Percentiles rank a stretch among this genome's conserved stretches.
Evolutionary conservation across 2,888 invertebrate genomes (phyloP).

Genomic region (Phoenoteleia sp.): DNA sequence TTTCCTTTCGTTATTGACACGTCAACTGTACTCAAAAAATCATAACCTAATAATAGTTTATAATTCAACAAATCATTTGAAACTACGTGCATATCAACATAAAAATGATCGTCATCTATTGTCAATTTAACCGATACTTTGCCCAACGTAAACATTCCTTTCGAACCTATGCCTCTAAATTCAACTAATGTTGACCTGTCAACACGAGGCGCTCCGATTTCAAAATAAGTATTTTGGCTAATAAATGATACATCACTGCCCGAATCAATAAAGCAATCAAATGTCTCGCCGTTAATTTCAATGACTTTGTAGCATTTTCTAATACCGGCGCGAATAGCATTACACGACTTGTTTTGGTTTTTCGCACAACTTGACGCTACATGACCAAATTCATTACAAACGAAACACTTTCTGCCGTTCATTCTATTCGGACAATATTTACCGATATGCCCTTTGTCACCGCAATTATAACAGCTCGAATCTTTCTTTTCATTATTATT

Average conservation of each 20-base stretch:
- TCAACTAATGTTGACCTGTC: constrained; percentile 21
- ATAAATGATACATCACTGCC: constrained; percentile 64
- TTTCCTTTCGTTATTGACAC: constrained; percentile 15
- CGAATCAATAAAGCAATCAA: constrained; percentile 55
- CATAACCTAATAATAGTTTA: constrained; percentile 53
- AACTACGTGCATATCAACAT: constrained; percentile 53
- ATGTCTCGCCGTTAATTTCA: constrained; percentile 29
- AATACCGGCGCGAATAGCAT: neutral
- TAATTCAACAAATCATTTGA: constrained; percentile 31
- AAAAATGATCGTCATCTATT: constrained; percentile 44
- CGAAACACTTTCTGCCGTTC: constrained; percentile 39
- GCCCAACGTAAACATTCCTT: constrained; percentile 21
- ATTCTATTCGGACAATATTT: constrained; percentile 8
- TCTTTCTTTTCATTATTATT: constrained; percentile 4
- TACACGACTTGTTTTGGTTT: constrained; percentile 18
- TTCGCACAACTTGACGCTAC: constrained; percentile 20
- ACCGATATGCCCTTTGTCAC: constrained; percentile 21
- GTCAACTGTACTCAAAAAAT: constrained; percentile 42
- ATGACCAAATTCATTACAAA: constrained; percentile 36
- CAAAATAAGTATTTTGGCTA: constrained; percentile 19
- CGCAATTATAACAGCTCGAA: constrained; percentile 47
- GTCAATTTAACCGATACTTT: constrained; percentile 13
- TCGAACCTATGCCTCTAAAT: constrained; percentile 52
- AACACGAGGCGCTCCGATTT: constrained; percentile 48
- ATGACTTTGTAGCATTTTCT: constrained; percentile 42